Percentiles rank a stretch among this genome's conserved stretches.
Conservation (phyloP, 1,140 invertebrate genomes). For the Bombus turneri region DNA sequence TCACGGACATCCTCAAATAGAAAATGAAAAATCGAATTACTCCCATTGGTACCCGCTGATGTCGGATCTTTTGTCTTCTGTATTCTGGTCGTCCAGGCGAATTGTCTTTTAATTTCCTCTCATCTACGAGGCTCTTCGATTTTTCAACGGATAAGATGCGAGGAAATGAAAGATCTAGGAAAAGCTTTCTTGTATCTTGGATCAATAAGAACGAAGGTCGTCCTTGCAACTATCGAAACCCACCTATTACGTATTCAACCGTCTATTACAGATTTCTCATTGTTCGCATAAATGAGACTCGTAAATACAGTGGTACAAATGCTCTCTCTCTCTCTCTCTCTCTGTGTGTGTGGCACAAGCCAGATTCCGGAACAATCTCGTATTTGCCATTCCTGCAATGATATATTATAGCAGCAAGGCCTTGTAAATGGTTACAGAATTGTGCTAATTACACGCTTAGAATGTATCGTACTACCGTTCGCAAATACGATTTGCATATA, state of each 20-base stretch:
- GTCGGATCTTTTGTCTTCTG: background rate
- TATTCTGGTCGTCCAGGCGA: background rate
- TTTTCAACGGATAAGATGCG: background rate
- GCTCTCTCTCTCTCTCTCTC: no score
- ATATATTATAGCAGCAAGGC: background rate
- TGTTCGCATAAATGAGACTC: slow-evolving; percentile 9
- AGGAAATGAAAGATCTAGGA: background rate
- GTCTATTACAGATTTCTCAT: slow-evolving; percentile 27
- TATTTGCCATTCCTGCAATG: slow-evolving; percentile 13
- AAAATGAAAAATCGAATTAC: slow-evolving; percentile 25
- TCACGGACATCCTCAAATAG: background rate
- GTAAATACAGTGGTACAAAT: slow-evolving; percentile 19
- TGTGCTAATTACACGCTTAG: slow-evolving; percentile 6
- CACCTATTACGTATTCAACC: slow-evolving; percentile 4
- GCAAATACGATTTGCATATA: background rate
- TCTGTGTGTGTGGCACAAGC: background rate
- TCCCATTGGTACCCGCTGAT: background rate
- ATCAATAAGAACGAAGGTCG: background rate
- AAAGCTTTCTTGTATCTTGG: background rate
- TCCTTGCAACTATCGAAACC: no score
- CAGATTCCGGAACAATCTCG: slow-evolving; percentile 30
- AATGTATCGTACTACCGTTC: background rate
- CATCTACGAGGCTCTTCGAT: background rate
- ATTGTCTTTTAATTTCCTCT: slow-evolving; percentile 31
- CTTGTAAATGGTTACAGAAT: background rate